Evolutionary conservation across 2,888 invertebrate species (phyloP).

Genomic region (Himalopsyche anomala): DNA sequence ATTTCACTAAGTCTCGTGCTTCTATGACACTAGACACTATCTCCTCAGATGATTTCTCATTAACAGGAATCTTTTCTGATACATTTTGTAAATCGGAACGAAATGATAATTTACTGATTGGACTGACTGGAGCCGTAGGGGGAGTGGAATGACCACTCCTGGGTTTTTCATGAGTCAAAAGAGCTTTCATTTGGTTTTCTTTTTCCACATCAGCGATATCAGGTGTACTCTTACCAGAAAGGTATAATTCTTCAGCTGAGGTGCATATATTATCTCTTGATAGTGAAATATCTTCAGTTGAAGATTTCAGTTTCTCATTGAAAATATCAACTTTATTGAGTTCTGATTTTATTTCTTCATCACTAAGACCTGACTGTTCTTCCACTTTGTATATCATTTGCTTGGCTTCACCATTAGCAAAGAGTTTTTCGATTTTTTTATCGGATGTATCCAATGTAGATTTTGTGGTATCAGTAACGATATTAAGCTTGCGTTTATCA

Average conservation of each 20-base stretch:
- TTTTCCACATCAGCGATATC: slow-evolving; percentile 69
- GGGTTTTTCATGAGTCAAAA: slow-evolving; percentile 68
- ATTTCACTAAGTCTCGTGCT: not conserved
- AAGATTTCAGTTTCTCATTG: not conserved
- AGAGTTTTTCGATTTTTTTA: slow-evolving; percentile 46
- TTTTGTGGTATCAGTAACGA: not conserved
- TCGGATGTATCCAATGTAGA: not conserved
- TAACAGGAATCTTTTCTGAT: not conserved
- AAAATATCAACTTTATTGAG: not conserved
- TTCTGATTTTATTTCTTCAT: slow-evolving; percentile 47
- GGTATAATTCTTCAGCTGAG: slow-evolving; percentile 66
- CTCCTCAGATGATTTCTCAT: slow-evolving; percentile 12
- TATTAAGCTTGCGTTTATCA: not conserved
- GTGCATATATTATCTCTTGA: slow-evolving; percentile 66
- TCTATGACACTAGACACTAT: not conserved
- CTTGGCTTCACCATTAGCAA: slow-evolving; percentile 63
- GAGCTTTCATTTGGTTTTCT: slow-evolving; percentile 68
- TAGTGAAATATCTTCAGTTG: slow-evolving; percentile 37
- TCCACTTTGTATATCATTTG: slow-evolving; percentile 49
- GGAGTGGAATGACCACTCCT: slow-evolving; percentile 78
- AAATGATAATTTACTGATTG: slow-evolving; percentile 67
- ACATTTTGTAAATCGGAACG: slow-evolving; percentile 9
- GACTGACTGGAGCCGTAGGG: slow-evolving; percentile 84
- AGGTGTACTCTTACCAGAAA: slow-evolving; percentile 70
- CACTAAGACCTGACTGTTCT: not conserved